These are phyloP conservation scores for Anarhynchus alexandrinus DNA, from an alignment of 2,113 vertebrate genomes.

Conservation along the genomic window DNA sequence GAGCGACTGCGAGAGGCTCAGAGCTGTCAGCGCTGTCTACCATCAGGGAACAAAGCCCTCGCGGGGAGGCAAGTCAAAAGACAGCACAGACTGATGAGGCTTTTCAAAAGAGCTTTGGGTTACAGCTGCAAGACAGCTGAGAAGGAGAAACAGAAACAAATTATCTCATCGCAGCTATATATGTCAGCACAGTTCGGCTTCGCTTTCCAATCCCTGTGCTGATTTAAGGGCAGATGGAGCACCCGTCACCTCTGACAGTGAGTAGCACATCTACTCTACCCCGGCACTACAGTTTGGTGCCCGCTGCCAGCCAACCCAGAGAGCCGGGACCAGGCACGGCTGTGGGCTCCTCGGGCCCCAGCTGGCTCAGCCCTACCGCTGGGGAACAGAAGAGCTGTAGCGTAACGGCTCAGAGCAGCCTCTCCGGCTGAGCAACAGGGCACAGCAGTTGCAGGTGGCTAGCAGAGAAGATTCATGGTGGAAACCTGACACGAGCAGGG, in stretches of 20 bases:
- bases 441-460: background rate
- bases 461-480: background rate
- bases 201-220: background rate
- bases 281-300: background rate
- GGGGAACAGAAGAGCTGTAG: background rate
- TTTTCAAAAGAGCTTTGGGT: background rate
- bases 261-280: background rate
- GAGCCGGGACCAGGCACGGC: background rate
- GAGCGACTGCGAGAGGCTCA: background rate
- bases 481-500: background rate
- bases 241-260: background rate
- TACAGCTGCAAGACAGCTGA: background rate
- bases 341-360: background rate
- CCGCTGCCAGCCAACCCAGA: background rate
- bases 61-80: background rate
- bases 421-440: background rate
- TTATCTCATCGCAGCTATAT: background rate
- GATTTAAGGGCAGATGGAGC: background rate
- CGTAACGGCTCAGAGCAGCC: background rate
- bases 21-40: background rate
- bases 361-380: background rate
- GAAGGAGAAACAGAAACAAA: background rate
- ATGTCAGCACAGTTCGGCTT: background rate
- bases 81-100: background rate
- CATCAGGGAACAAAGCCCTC: background rate